A percentile compares a stretch with the other conserved stretches of the same genome.
Conservation (phyloP, 1,140 invertebrate genomes). For the Anastrepha ludens region DNA sequence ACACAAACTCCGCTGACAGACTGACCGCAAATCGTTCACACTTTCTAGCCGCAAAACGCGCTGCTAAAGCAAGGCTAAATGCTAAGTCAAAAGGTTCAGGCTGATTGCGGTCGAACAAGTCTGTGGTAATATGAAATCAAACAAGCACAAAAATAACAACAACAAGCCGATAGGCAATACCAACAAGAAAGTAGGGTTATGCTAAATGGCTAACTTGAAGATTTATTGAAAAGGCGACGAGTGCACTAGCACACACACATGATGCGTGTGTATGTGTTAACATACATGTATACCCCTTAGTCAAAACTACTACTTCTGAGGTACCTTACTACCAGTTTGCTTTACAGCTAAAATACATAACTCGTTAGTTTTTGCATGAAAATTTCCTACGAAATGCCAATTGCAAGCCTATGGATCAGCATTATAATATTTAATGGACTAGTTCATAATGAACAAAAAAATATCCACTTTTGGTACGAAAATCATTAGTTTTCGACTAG, state of each 20-base stretch:
- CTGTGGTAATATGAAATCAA: not conserved
- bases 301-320: too few species aligned
- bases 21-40: slow-evolving; percentile 39
- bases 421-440: too few species aligned
- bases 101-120: slow-evolving; percentile 1
- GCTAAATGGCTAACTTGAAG: slow-evolving; percentile 44
- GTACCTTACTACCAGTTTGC: too few species aligned
- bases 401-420: too few species aligned
- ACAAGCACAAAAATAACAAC: not conserved
- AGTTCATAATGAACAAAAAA: too few species aligned
- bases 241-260: not conserved
- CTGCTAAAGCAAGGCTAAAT: not conserved
- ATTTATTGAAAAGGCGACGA: slow-evolving; percentile 44
- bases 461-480: too few species aligned
- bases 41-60: slow-evolving; percentile 37
- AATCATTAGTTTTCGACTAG: too few species aligned
- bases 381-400: too few species aligned
- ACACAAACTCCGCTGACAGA: slow-evolving; percentile 39
- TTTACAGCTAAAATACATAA: too few species aligned
- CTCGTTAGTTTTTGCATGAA: too few species aligned
- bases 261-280: not conserved
- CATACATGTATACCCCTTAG: not conserved
- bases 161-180: not conserved
- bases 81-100: not conserved
- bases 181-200: not conserved